phyloP scores from a whole-genome alignment of 2,113 vertebrate genomes.

The Elachura formosa region DNA sequence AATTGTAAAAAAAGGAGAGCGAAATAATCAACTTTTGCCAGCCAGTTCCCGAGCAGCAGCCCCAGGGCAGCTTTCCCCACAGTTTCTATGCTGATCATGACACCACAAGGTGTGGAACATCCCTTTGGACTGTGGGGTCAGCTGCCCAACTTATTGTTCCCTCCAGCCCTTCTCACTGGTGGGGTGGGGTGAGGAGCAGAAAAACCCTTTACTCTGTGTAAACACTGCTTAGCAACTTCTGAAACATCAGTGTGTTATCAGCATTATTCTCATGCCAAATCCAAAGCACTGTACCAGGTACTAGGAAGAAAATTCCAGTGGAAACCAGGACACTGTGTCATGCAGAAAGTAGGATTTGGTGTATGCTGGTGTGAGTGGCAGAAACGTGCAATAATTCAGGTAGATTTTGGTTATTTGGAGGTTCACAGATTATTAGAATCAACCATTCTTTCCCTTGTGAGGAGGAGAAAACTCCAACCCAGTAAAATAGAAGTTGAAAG shows the following conservation, averaged over 20 bases:
- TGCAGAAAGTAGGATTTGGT: not conserved
- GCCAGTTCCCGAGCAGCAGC: not conserved
- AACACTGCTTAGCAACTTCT: not conserved
- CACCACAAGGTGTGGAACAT: not conserved
- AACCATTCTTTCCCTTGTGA: not conserved
- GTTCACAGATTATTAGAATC: not conserved
- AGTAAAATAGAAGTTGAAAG: not conserved
- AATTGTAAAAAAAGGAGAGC: not conserved
- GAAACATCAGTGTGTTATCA: not conserved
- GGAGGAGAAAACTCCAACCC: fast-evolving
- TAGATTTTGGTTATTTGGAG: not conserved
- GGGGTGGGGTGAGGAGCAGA: not conserved
- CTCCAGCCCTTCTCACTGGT: not conserved
- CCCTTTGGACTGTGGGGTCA: not conserved
- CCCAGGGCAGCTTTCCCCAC: not conserved
- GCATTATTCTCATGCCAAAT: not conserved
- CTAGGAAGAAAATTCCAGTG: not conserved
- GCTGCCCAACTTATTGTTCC: not conserved
- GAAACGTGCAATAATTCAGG: not conserved
- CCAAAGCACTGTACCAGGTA: not conserved
- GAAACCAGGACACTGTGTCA: not conserved
- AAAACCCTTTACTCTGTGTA: not conserved
- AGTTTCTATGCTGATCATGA: not conserved
- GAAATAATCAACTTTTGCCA: not conserved
- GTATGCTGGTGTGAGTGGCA: not conserved